Evolutionary conservation across 2,113 vertebrate genomes (phyloP), one percentile per base, ranked within the genome.

Genomic region (Heloderma charlesbogerti): DNA sequence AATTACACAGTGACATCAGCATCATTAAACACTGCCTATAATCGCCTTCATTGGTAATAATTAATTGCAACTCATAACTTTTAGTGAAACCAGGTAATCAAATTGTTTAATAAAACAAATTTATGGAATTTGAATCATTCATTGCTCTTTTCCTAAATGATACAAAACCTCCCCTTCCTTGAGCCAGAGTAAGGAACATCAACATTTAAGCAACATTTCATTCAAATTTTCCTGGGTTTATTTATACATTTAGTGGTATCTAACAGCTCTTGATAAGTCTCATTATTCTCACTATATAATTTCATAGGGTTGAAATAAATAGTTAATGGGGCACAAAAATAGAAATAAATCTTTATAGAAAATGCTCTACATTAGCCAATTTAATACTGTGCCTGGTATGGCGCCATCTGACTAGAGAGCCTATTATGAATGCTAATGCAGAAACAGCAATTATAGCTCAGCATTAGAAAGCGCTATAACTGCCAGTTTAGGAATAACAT

Each of bases 241-340:
- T 74, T 88, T 57, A 81, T 43, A 51, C 27, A 86, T 63, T 29
- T 78, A 54, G 51, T 72, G 54, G 31, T 86, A 74, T 72, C 54
- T 54, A 81, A 92, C 43, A 66, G 34, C 18, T 80, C 86, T 15
- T 88, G 82, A 54, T 48, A 80, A 81, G 69, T 81, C 29, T 31
- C 45, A 88, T 81, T 84, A 45, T 81, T 80, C 75, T 29, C 77
- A 84, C 82, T 74, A 40, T 37, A 90, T 84, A 57, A 43, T 82
- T 83, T 69, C 71, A 88, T 78, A 71, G 57, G 0, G 1, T 6
- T 84, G 72, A 90, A 88, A 77, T 83, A 89, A 95, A 71, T 10
- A 63, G 69, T 74, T 90, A 51, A 4, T 81, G 37, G n/a, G 10
- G 18, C 4, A 40, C 37, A 74, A 87, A 90, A 90, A 79, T 0